Base-by-base conservation (phyloP, 1,140 invertebrate genomes). In the Periplaneta americana region DNA sequence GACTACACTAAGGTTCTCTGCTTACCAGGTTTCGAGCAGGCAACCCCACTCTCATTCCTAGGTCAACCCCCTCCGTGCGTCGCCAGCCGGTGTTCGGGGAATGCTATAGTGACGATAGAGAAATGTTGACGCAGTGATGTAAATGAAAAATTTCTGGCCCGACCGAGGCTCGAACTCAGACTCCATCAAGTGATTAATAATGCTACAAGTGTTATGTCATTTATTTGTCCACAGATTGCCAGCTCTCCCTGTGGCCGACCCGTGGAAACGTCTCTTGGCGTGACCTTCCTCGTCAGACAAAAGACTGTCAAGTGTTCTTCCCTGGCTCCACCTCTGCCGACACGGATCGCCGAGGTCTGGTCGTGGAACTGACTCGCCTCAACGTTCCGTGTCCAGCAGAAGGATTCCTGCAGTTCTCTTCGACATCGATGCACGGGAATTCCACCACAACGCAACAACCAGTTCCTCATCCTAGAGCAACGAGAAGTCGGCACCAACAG, bases 381-480 rank as follows among this genome's bases (percentile, higher is more conserved):
- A 93, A 93, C 87, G 90, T 93, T 6, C 92, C 92, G 17, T 93
- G 92, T 86, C 84, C 88, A 36, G 85, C 84, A 28, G 91, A 87
- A 28, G 89, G 91, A 34, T 91, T 88, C 84, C 84, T 93, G 8
- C 88, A 90, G 39, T 91, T 92, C 85, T 87, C 89, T 8, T 17
- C 39, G 79, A 4, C 34, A 76, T 77, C 3, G 34, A 37, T 17
- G 22, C 34, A n/a, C 39, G 57, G 15, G 36, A 66, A 5, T 66
- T 48, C 32, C 36, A 33, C 87, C 1, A 57, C 81, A 3, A 28
- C 82, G 1, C 35, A 77, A 79, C 0, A 74, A 48, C 31, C 31
- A 22, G 15, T 33, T 36, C n/a, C 48, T 76, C 4, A 37, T 74
- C 28, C 39, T n/a, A 31, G 32, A 31, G 32, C 37, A 39, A 48